Evolutionary conservation across 2,888 invertebrate species (phyloP).

Genomic region (Itoplectis maculator): DNA sequence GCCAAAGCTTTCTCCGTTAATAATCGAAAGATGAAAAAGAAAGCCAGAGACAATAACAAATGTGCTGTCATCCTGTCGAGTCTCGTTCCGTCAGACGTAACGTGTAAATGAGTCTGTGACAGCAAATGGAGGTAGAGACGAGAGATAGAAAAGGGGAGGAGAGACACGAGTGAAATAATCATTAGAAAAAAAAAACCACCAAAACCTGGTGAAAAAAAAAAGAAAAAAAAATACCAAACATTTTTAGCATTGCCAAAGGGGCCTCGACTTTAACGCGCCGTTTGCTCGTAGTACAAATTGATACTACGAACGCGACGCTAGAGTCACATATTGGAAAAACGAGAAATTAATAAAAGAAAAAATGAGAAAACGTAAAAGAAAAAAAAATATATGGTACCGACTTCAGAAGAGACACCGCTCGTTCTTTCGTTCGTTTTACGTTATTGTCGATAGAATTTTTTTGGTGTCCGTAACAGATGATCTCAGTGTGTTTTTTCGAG

Average conservation of each 20-base stretch:
- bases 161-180: conserved; percentile 51
- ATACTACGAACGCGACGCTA: conserved; percentile 38
- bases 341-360: too few relatives aligned
- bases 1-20: conserved; percentile 19
- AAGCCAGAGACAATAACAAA: conserved; percentile 11
- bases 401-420: conserved; percentile 65
- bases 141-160: conserved; percentile 49
- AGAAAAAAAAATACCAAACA: conserved; percentile 42
- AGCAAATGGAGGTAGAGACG: conserved; percentile 36
- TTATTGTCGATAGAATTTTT: conserved; percentile 58
- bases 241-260: conserved; percentile 43
- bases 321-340: conserved; percentile 44
- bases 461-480: conserved; percentile 61
- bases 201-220: too few relatives aligned
- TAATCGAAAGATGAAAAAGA: conserved; percentile 40
- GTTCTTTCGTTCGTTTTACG: conserved; percentile 62
- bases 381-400: conserved; percentile 33
- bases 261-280: conserved; percentile 30
- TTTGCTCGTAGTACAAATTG: conserved; percentile 20
- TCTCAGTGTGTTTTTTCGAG: conserved; percentile 64
- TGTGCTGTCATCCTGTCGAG: not conserved
- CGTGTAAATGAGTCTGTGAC: conserved; percentile 22
- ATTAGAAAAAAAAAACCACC: too few relatives aligned
- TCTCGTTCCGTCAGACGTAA: conserved; percentile 16
- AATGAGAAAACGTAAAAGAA: conserved; percentile 6